Percentiles rank a stretch among this genome's conserved stretches.
phyloP scores from a whole-genome alignment of 1,140 invertebrate species.

The Asbolus verrucosus region DNA sequence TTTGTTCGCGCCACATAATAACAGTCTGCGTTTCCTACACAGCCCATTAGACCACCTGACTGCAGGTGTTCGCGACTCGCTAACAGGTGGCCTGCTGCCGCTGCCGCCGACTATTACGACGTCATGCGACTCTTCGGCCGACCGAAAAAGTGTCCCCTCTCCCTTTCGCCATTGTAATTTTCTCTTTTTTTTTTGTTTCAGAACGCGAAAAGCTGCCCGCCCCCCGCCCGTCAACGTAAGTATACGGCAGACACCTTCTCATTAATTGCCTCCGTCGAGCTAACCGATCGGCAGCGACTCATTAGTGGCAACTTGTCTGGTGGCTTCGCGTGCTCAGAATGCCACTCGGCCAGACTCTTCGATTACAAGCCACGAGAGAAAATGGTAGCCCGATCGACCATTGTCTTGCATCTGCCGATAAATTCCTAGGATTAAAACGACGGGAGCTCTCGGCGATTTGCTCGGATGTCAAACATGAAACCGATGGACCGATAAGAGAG shows the following conservation, averaged over 20 bases:
- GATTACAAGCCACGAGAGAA: slow-evolving; percentile 30
- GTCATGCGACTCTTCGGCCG: slow-evolving; percentile 6
- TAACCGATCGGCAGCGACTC: slow-evolving; percentile 28
- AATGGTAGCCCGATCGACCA: slow-evolving; percentile 25
- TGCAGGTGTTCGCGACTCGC: slow-evolving; percentile 53
- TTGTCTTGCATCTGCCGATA: slow-evolving; percentile 11
- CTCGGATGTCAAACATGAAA: no score
- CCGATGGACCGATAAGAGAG: no score
- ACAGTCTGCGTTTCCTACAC: slow-evolving; percentile 24
- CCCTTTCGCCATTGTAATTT: slow-evolving; percentile 32
- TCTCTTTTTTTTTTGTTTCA: slow-evolving; percentile 57
- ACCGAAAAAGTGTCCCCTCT: neutral
- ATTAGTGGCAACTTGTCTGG: slow-evolving; percentile 35
- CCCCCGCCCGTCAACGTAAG: slow-evolving; percentile 58
- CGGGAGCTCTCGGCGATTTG: no score
- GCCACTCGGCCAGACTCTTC: slow-evolving; percentile 27
- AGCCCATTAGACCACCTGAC: slow-evolving; percentile 54
- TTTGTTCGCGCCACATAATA: slow-evolving; percentile 36
- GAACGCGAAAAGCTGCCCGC: slow-evolving; percentile 55
- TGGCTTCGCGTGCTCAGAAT: slow-evolving; percentile 31
- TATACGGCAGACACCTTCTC: slow-evolving; percentile 44
- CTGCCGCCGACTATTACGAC: neutral
- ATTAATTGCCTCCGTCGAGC: slow-evolving; percentile 11
- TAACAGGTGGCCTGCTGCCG: slow-evolving; percentile 54
- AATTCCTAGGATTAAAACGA: slow-evolving; percentile 1